Evolutionary conservation across 2,113 vertebrate genomes (phyloP).

Genomic region (Megatriorchis doriae): DNA sequence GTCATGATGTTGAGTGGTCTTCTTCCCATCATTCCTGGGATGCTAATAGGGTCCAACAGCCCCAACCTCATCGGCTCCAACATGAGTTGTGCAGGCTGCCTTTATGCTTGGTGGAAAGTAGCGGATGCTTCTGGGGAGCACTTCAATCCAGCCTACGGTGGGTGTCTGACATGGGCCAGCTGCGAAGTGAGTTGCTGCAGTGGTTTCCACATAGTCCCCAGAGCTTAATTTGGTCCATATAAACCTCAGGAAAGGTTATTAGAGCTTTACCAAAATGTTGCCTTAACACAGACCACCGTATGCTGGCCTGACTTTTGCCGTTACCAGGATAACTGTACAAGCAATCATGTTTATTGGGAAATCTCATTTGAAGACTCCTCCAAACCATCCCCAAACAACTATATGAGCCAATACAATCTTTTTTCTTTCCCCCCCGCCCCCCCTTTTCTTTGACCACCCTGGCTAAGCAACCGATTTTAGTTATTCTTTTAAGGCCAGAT

Average conservation of each 20-base stretch:
- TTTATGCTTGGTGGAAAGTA: not conserved
- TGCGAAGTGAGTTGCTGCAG: rapidly evolving
- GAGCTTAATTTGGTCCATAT: not conserved
- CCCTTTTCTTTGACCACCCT: not conserved
- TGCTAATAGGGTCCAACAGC: not conserved
- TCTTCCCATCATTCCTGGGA: rapidly evolving
- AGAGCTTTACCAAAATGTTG: not conserved
- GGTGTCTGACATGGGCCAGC: not conserved
- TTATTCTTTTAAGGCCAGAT: not conserved
- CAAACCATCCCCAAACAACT: not conserved
- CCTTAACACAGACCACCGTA: rapidly evolving
- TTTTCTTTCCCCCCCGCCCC: no score
- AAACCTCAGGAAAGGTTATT: not conserved
- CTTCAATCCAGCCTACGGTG: not conserved
- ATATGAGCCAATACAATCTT: rapidly evolving
- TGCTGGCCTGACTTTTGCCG: rapidly evolving
- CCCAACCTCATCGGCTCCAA: not conserved
- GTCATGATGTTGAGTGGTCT: not conserved
- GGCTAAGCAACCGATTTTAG: not conserved
- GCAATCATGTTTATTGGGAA: not conserved
- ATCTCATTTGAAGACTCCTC: not conserved
- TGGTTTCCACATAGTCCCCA: not conserved
- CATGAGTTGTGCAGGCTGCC: not conserved
- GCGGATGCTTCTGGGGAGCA: not conserved
- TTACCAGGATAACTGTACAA: not conserved